Evolutionary conservation across 2,113 vertebrate species (phyloP), one percentile per base, ranked within the genome.

Genomic region (Equus quagga): DNA sequence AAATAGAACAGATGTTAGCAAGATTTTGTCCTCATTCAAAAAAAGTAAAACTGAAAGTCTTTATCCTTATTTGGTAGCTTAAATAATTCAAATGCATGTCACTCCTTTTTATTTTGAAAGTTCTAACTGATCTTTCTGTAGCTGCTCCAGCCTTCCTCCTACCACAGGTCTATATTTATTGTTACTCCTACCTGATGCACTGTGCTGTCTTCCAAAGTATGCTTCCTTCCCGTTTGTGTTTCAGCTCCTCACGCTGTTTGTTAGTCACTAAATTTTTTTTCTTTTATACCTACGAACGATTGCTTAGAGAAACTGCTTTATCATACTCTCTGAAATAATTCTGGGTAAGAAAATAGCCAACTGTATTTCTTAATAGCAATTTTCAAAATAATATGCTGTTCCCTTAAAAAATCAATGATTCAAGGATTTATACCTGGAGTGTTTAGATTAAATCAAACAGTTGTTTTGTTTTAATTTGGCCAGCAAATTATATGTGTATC

Each of bases 151-250:
- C 6, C 84, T 96, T 67, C 85, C 91, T 98, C 97, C 96, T 97
- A 97, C 96, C 93, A 67, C 8, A 78, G 23, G 94, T 97, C 98
- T 97, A 97, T 98, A 95, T 98, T 97, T 97, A 78, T 64, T 94
- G 51, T 81, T 97, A 97, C 97, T 98, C 93, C 97, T 95, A 98
- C 93, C 72, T 93, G 54, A 94, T 95, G 95, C 96, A 94, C 70
- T 86, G 49, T 83, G 91, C 72, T 95, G 67, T 60, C 65, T 97
- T 72, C 56, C 64, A 94, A 85, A 96, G 67, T 31, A 28, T 46
- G 8, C 67, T 64, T 90, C 69, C 91, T 95, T 72, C 13, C 41
- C 28, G 73, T 91, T 97, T 91, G 56, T 78, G 73, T 64, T 73
- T 96, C 31, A 91, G 44, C 10, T 80, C 49, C 65, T 89, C 69